Percentiles rank a stretch among this genome's conserved stretches.
Conservation (phyloP, 2,113 vertebrate species). For the Alligator sinensis region DNA sequence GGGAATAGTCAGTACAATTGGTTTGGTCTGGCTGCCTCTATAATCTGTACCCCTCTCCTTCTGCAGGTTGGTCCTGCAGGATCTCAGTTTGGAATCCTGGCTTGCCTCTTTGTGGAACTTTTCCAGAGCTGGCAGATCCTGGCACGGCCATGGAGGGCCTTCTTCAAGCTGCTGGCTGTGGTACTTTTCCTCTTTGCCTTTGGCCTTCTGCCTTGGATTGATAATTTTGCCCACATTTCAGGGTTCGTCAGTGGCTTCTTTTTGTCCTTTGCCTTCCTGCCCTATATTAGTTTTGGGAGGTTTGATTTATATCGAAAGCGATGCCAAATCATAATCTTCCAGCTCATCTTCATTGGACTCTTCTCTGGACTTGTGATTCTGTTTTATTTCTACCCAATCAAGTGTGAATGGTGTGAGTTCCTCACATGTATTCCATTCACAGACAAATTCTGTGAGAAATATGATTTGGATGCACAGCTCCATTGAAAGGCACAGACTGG, state of each 20-base stretch:
- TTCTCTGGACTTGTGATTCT: constrained; percentile 95
- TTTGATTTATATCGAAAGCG: constrained; percentile 98
- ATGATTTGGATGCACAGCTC: constrained; percentile 96
- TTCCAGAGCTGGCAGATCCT: constrained; percentile 99
- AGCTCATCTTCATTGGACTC: constrained; percentile 93
- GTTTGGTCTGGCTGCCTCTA: background rate
- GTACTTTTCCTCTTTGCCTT: constrained; percentile 97
- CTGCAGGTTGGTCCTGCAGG: constrained; percentile 96
- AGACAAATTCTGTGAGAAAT: constrained; percentile 99
- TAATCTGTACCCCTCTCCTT: constrained; percentile 26
- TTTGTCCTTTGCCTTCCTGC: constrained; percentile 97
- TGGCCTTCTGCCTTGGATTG: constrained; percentile 97
- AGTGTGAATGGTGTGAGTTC: constrained; percentile 96
- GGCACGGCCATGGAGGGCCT: constrained; percentile 94
- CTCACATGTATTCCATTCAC: constrained; percentile 99
- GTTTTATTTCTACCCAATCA: constrained; percentile 95
- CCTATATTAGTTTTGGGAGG: constrained; percentile 97
- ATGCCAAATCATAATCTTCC: constrained; percentile 95
- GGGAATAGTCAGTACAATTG: background rate
- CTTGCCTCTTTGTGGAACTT: constrained; percentile 98
- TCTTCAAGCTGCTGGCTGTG: constrained; percentile 94
- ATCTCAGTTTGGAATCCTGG: constrained; percentile 98
- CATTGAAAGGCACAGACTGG: constrained; percentile 82
- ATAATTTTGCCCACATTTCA: constrained; percentile 97
- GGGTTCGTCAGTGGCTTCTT: constrained; percentile 98